Percentiles rank a stretch among this genome's conserved stretches.
These are phyloP conservation scores for Tethea ocularis DNA, from an alignment of 2,888 invertebrate species.

Conservation along the genomic window DNA sequence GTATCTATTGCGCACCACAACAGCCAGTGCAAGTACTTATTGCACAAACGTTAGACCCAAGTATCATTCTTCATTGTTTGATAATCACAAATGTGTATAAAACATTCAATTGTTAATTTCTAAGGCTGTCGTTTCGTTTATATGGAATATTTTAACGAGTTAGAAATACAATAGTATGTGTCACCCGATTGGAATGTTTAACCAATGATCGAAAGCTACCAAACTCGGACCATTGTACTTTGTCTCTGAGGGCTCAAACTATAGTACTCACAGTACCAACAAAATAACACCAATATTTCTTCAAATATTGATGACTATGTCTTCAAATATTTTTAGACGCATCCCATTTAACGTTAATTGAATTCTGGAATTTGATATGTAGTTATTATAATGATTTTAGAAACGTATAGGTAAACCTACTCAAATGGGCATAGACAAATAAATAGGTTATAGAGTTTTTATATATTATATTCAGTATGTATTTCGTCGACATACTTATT, in stretches of 20 bases:
- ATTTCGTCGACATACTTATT: conserved; percentile 14
- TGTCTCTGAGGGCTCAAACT: conserved; percentile 18
- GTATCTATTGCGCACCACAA: neutral
- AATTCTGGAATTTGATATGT: too few relatives aligned
- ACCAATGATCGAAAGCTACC: conserved; percentile 53
- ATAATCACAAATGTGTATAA: conserved; percentile 40
- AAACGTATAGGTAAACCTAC: too few relatives aligned
- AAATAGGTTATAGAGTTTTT: too few relatives aligned
- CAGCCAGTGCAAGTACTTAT: conserved; percentile 24
- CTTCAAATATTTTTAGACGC: too few relatives aligned
- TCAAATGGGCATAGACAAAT: too few relatives aligned
- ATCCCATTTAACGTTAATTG: too few relatives aligned
- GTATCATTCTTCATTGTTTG: conserved; percentile 41
- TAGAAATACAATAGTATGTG: conserved; percentile 62
- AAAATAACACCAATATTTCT: too few relatives aligned
- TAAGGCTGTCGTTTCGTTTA: conserved; percentile 35
- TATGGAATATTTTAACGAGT: conserved; percentile 53
- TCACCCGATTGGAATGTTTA: conserved; percentile 60
- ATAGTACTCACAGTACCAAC: too few relatives aligned
- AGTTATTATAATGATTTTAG: too few relatives aligned
- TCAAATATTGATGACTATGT: too few relatives aligned
- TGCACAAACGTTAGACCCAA: conserved; percentile 19
- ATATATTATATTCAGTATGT: neutral
- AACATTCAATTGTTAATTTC: conserved; percentile 59
- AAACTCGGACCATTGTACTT: conserved; percentile 47